These are phyloP conservation scores for Collichthys lucidus DNA, from an alignment of 2,113 vertebrate species.

Conservation along the genomic window DNA sequence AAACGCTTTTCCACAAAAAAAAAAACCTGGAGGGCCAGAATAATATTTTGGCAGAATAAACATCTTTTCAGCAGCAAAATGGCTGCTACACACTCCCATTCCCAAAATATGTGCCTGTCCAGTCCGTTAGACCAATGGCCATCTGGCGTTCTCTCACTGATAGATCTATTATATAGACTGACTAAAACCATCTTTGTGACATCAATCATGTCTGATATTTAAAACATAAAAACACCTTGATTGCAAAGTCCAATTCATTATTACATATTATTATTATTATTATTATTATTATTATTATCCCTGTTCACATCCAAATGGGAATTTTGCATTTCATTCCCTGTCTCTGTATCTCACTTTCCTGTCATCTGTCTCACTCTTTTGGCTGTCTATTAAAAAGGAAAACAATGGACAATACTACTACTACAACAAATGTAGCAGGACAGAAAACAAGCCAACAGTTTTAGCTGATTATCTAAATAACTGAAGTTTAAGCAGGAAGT, in stretches of 20 bases:
- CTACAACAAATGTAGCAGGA: too few relatives aligned
- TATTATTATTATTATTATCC: too few relatives aligned
- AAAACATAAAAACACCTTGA: neutral
- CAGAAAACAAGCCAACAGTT: too few relatives aligned
- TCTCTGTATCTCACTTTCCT: neutral
- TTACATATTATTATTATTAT: too few relatives aligned
- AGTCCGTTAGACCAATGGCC: neutral
- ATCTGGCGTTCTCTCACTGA: neutral
- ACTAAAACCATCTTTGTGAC: neutral
- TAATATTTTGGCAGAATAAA: slow-evolving; percentile 14
- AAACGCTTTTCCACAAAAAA: slow-evolving; percentile 17
- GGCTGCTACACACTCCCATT: neutral
- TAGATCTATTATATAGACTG: neutral
- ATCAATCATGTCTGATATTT: neutral
- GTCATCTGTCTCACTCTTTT: neutral
- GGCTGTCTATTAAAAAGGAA: neutral
- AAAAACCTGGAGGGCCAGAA: neutral
- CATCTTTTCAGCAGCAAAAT: slow-evolving; percentile 9
- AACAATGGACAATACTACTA: neutral
- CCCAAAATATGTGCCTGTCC: slow-evolving; percentile 9
- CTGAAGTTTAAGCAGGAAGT: too few relatives aligned
- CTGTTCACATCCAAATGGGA: too few relatives aligned
- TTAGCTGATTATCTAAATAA: too few relatives aligned
- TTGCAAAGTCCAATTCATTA: neutral
- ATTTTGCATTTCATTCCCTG: neutral